These are phyloP conservation scores for Hecatera dysodea DNA, from an alignment of 2,888 invertebrate species.

Conservation along the genomic window DNA sequence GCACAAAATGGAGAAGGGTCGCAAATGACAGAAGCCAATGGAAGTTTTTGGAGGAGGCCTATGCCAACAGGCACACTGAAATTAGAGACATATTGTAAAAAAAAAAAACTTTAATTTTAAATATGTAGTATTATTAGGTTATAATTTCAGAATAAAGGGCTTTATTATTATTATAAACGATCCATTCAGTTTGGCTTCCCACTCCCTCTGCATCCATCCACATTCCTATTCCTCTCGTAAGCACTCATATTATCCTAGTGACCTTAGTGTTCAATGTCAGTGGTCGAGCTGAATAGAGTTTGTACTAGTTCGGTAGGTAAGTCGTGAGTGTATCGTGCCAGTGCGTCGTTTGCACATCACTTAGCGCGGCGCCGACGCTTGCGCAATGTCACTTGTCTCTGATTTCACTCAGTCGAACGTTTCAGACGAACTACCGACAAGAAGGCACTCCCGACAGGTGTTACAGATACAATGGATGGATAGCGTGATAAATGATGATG, in stretches of 20 bases:
- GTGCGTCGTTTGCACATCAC: constrained; percentile 40
- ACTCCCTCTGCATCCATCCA: no score
- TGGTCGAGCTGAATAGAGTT: constrained; percentile 24
- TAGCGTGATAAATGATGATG: not conserved
- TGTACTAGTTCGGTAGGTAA: not conserved
- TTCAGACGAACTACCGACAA: not conserved
- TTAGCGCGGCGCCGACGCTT: constrained; percentile 42
- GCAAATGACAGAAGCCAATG: no score
- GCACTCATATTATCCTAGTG: not conserved
- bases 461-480: not conserved
- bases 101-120: no score
- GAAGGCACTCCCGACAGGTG: not conserved
- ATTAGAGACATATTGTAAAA: no score
- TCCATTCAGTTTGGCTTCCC: no score
- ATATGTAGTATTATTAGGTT: no score
- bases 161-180: no score
- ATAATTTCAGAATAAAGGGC: no score
- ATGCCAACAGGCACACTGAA: no score
- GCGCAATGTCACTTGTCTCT: constrained; percentile 16
- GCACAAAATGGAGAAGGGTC: no score
- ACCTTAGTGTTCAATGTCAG: not conserved
- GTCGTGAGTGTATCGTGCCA: constrained; percentile 38
- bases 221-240: not conserved
- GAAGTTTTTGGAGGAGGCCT: no score
- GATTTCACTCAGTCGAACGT: constrained; percentile 1